Conservation (phyloP, 2,888 invertebrate genomes). For the Callinectes sapidus region DNA sequence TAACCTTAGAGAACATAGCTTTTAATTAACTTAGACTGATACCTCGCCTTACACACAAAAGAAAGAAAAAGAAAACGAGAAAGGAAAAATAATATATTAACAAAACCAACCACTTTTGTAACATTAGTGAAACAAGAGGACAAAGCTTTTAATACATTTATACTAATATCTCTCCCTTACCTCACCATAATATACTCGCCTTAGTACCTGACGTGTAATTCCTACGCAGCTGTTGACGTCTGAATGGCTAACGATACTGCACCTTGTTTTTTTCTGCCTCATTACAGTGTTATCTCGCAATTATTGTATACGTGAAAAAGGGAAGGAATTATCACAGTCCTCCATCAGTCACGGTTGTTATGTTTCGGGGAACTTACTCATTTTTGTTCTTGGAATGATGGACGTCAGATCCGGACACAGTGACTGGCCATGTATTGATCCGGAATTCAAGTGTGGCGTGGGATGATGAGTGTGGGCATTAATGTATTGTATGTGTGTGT, state of each 20-base stretch:
- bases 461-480: too few species aligned
- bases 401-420: neutral
- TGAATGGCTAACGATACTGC: neutral
- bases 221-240: neutral
- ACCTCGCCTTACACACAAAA: too few species aligned
- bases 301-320: neutral
- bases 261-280: neutral
- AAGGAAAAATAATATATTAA: too few species aligned
- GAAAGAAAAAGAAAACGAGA: too few species aligned
- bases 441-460: neutral
- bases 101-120: too few species aligned
- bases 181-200: neutral
- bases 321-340: neutral
- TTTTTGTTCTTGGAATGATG: neutral
- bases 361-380: neutral
- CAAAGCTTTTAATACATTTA: too few species aligned
- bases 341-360: neutral
- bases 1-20: too few species aligned
- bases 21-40: too few species aligned
- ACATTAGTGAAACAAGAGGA: too few species aligned
- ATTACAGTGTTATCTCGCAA: neutral
- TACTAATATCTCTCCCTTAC: too few species aligned
- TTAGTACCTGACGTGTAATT: neutral
- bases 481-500: too few species aligned
- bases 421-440: neutral